phyloP scores from a whole-genome alignment of 2,888 invertebrate species.

The Sphaerophoria taeniata region DNA sequence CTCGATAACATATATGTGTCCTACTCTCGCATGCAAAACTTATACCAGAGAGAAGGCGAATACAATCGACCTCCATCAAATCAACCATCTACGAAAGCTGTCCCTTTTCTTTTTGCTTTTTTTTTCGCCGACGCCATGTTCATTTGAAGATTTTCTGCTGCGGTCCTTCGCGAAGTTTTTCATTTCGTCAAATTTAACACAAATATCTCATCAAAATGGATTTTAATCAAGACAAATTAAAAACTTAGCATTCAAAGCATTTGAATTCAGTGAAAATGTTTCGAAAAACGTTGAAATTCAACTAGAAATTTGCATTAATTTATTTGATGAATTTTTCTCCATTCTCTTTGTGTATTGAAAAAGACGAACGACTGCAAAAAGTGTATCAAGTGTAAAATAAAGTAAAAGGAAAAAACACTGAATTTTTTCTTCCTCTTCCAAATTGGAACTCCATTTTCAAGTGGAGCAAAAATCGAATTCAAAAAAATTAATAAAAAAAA shows the following conservation, averaged over 20 bases:
- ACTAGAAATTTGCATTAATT: conserved; percentile 64
- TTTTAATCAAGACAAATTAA: conserved; percentile 49
- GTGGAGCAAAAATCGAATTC: not conserved
- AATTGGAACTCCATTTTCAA: conserved; percentile 12
- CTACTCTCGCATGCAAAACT: not conserved
- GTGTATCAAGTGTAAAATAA: conserved; percentile 63
- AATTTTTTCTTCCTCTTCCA: conserved; percentile 39
- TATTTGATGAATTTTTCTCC: conserved; percentile 68
- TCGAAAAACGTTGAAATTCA: conserved; percentile 67
- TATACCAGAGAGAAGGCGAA: conserved; percentile 21
- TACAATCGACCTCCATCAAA: conserved; percentile 33
- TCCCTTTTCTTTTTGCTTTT: conserved; percentile 41
- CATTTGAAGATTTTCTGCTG: conserved; percentile 63
- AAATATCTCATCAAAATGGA: conserved; percentile 55
- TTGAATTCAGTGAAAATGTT: conserved; percentile 66
- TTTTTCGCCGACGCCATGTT: conserved; percentile 82
- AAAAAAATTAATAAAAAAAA: conserved; percentile 12
- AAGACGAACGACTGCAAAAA: conserved; percentile 63
- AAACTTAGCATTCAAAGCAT: conserved; percentile 57
- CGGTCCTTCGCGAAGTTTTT: conserved; percentile 58
- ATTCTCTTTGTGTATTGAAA: conserved; percentile 66
- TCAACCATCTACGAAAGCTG: conserved; percentile 11
- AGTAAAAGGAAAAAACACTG: conserved; percentile 1
- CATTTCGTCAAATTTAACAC: conserved; percentile 45
- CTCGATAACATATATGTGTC: not conserved